phyloP scores from a whole-genome alignment of 2,888 invertebrate genomes.

The Elysia crispata region DNA sequence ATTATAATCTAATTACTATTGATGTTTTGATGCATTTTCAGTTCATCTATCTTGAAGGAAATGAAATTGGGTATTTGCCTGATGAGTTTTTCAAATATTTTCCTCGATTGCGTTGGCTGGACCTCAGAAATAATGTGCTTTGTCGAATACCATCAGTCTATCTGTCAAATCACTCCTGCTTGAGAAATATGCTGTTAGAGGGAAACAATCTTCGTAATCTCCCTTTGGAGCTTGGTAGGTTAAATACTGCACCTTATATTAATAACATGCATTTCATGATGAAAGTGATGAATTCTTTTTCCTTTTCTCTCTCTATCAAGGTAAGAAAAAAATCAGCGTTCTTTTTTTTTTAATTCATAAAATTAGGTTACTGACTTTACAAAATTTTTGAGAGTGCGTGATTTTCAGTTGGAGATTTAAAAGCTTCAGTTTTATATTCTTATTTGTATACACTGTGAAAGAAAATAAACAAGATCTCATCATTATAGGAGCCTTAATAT shows the following conservation, averaged over 20 bases:
- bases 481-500: too few species aligned
- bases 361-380: too few species aligned
- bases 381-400: too few species aligned
- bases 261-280: neutral
- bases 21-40: constrained; percentile 56
- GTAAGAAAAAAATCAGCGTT: neutral
- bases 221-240: constrained; percentile 74
- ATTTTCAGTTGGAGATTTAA: too few species aligned
- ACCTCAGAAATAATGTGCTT: constrained; percentile 72
- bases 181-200: constrained; percentile 73
- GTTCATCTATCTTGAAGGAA: constrained; percentile 76
- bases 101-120: constrained; percentile 74
- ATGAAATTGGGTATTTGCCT: constrained; percentile 71
- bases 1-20: too few species aligned
- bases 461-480: too few species aligned
- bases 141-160: constrained; percentile 70
- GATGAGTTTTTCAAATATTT: constrained; percentile 75
- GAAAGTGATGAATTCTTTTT: neutral
- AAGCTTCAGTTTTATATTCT: too few species aligned
- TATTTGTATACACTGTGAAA: too few species aligned
- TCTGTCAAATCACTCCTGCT: constrained; percentile 70
- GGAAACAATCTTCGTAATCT: constrained; percentile 72
- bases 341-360: too few species aligned
- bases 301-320: neutral
- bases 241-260: neutral